phyloP scores from a whole-genome alignment of 1,140 invertebrate species.

The Steinernema feltiae region DNA sequence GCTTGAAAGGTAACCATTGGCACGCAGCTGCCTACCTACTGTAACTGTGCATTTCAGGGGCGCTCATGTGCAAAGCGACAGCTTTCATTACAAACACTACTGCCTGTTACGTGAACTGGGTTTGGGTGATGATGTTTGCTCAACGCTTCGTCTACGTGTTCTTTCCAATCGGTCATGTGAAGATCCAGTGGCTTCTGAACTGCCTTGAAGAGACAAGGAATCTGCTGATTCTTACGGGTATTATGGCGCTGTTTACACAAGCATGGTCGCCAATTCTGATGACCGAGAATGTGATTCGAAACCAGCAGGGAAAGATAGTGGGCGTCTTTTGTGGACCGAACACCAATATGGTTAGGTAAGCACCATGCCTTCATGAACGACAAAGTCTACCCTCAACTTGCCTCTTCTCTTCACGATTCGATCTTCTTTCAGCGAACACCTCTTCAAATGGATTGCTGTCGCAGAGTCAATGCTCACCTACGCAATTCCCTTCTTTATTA shows the following conservation, averaged over 20 bases:
- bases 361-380: no score
- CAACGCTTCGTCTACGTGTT: constrained; percentile 25
- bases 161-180: constrained; percentile 19
- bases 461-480: constrained; percentile 21
- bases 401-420: no score
- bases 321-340: constrained; percentile 20
- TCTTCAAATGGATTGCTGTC: constrained; percentile 27
- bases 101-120: constrained; percentile 30
- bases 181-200: constrained; percentile 9
- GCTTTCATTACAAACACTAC: constrained; percentile 24
- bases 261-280: constrained; percentile 23
- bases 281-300: constrained; percentile 17
- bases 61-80: constrained; percentile 20
- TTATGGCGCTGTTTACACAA: constrained; percentile 26
- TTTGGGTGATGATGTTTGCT: constrained; percentile 27
- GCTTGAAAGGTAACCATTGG: background rate
- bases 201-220: constrained; percentile 14
- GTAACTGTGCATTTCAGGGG: constrained; percentile 3
- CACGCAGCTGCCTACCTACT: background rate
- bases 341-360: constrained; percentile 18
- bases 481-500: constrained; percentile 23
- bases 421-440: constrained; percentile 9
- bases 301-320: background rate
- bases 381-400: no score
- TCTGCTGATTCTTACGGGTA: constrained; percentile 11